These are phyloP conservation scores for Willisornis vidua DNA, from an alignment of 2,113 vertebrate genomes.

Conservation along the genomic window DNA sequence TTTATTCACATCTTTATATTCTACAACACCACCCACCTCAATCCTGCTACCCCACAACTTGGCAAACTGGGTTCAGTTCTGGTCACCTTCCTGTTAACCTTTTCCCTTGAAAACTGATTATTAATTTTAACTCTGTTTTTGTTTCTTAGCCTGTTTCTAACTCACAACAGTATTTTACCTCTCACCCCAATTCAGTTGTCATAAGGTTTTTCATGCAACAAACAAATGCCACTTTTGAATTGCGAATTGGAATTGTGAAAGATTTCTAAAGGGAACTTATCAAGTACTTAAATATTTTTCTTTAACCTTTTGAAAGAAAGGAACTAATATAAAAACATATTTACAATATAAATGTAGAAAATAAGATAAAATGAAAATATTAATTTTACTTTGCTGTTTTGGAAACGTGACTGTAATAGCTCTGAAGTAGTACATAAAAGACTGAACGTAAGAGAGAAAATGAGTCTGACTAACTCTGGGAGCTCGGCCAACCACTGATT, in stretches of 20 bases:
- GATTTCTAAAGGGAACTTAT: background rate
- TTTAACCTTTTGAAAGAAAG: background rate
- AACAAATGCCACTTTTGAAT: background rate
- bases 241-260: background rate
- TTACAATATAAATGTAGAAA: background rate
- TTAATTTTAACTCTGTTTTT: slow-evolving; percentile 25
- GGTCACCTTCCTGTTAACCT: slow-evolving; percentile 11
- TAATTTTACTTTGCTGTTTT: background rate
- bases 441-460: slow-evolving; percentile 49
- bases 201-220: background rate
- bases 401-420: background rate
- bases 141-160: slow-evolving; percentile 13
- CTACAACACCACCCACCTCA: background rate
- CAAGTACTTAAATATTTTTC: background rate
- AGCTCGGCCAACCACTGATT: slow-evolving; percentile 51
- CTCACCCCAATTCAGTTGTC: background rate
- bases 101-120: slow-evolving; percentile 20
- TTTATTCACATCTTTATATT: background rate
- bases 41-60: background rate
- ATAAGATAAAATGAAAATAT: slow-evolving; percentile 1
- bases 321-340: background rate
- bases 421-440: slow-evolving; percentile 12
- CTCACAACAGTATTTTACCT: slow-evolving; percentile 11
- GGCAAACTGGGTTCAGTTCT: background rate
- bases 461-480: slow-evolving; percentile 39